Base-by-base conservation (phyloP, 2,888 invertebrate species). In the Sepiola atlantica region DNA sequence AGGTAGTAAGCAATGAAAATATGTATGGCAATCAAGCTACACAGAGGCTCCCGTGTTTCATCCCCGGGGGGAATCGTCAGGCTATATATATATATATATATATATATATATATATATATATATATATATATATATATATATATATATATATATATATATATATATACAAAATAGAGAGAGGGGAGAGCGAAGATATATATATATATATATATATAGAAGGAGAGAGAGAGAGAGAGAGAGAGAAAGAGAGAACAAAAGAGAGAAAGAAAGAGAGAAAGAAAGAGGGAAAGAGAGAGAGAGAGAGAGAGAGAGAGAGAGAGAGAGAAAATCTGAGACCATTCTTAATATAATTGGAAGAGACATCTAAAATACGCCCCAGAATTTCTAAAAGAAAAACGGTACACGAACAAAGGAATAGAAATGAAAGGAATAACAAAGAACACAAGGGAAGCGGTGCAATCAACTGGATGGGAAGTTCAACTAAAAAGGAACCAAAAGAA, bases 311-410 rank as follows among this genome's bases (percentile, higher is more conserved):
- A 21, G 8, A 61, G 24, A 61, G 3, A 61, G 24, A 61, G 21
- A 61, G 28, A 61, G 61, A 21, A 61, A 61, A 61, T 61, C 28
- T 24, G 10, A 12, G 1, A 77, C 77, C 77, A 18, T 77, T 77
- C 77, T n/a, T n/a, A 77, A 16, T n/a, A 77, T 77, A 77, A 77
- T 77, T 77, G 77, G 77, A n/a, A 77, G 77, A n/a, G 77, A 77
- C 77, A 77, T 77, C 77, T 77, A 12, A 8, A 77, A 12, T 28
- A 77, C 77, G 28, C 77, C 77, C 45, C 28, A 28, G n/a, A n/a
- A 77, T 10, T 77, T n/a, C 10, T 77, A n/a, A 12, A 0, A 24
- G 77, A 16, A 77, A n/a, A 77, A 77, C n/a, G 77, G 28, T n/a
- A 18, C 28, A 0, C 14, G 10, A n/a, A 77, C 28, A 12, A 12